A percentile compares a stretch with the other conserved stretches of the same genome.
Conservation (phyloP, 2,797 vertebrate genomes). For the Sebastes minor region DNA sequence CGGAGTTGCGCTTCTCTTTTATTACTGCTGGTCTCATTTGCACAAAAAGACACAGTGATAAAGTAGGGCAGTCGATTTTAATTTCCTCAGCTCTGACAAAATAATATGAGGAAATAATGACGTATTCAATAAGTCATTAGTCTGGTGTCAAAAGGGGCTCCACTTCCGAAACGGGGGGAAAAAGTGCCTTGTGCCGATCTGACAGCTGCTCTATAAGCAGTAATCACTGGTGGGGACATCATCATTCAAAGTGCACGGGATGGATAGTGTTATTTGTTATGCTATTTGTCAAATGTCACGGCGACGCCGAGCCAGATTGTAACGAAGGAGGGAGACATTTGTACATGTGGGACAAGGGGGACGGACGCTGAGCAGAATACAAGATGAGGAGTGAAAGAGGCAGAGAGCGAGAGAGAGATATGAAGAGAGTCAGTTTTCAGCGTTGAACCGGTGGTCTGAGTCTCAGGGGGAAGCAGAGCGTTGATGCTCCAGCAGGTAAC, state of each 20-base stretch:
- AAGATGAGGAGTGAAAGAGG: slow-evolving; percentile 37
- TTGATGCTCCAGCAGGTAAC: slow-evolving; percentile 68
- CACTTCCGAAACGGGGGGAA: neutral
- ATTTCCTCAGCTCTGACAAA: slow-evolving; percentile 65
- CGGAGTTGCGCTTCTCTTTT: slow-evolving; percentile 1
- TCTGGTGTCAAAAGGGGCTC: slow-evolving; percentile 28
- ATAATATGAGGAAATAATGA: slow-evolving; percentile 61
- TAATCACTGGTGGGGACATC: slow-evolving; percentile 41
- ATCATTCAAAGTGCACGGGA: slow-evolving; percentile 46
- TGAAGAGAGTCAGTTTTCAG: slow-evolving; percentile 26
- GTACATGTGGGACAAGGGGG: slow-evolving; percentile 46
- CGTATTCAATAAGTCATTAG: slow-evolving; percentile 72
- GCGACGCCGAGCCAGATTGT: slow-evolving; percentile 53
- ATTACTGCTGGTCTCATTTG: slow-evolving; percentile 28
- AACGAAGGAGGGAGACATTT: slow-evolving; percentile 59
- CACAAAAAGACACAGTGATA: slow-evolving; percentile 35
- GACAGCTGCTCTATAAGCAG: slow-evolving; percentile 38
- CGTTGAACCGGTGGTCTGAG: slow-evolving; percentile 32
- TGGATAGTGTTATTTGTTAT: slow-evolving; percentile 43
- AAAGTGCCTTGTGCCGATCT: slow-evolving; percentile 9
- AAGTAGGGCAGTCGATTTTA: slow-evolving; percentile 71
- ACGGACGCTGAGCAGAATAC: slow-evolving; percentile 41
- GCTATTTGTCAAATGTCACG: slow-evolving; percentile 70
- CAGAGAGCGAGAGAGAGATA: neutral
- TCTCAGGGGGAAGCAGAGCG: slow-evolving; percentile 50